phyloP scores from a whole-genome alignment of 2,797 vertebrate genomes.

The Myotis planiceps region DNA sequence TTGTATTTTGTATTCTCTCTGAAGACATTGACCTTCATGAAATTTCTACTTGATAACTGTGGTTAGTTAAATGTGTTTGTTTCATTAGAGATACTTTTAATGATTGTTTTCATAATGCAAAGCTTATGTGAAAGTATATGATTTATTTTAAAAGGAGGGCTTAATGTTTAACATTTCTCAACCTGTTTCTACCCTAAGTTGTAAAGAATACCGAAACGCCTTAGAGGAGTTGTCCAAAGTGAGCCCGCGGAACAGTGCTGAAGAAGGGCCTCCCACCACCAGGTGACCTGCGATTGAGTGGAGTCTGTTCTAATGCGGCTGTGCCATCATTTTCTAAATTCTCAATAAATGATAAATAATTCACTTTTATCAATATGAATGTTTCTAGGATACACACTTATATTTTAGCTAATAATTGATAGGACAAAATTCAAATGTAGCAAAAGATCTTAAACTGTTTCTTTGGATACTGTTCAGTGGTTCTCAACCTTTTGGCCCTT shows the following conservation, averaged over 20 bases:
- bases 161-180: constrained; percentile 40
- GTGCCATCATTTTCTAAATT: neutral
- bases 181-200: constrained; percentile 86
- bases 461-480: neutral
- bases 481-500: no score
- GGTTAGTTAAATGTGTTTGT: constrained; percentile 42
- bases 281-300: constrained; percentile 86
- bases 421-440: neutral
- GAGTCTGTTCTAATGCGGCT: neutral
- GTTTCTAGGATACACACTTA: neutral
- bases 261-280: constrained; percentile 89
- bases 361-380: neutral
- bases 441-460: neutral
- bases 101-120: constrained; percentile 31
- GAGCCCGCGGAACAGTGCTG: constrained; percentile 85
- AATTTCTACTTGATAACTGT: constrained; percentile 17
- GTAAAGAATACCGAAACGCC: constrained; percentile 97
- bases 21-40: neutral
- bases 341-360: neutral
- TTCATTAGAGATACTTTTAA: constrained; percentile 3
- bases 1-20: neutral
- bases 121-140: constrained; percentile 33
- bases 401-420: neutral
- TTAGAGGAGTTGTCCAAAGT: constrained; percentile 95
- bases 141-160: constrained; percentile 43